Base-by-base conservation (phyloP, 2,888 invertebrate genomes). In the Agrotis segetum region DNA sequence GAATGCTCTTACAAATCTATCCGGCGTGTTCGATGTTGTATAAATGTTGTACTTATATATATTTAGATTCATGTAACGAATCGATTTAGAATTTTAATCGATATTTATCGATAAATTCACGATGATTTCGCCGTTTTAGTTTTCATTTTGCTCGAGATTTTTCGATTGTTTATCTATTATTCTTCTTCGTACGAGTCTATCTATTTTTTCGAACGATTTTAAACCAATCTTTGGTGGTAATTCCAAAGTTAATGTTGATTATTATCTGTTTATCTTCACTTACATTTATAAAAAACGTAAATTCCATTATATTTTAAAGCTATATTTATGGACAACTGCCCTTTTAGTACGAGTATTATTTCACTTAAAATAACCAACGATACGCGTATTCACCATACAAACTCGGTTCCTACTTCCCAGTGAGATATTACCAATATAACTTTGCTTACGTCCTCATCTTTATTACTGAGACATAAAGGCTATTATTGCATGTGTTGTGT, bases 1-100 rank as follows among this genome's bases (percentile, higher is more conserved):
- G 85, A 84, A 82, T 79, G 81, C 82, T 82, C 77, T 85, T 75
- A 84, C 82, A 77, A 84, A 85, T 87, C 78, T 85, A 67, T 74
- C 62, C 68, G 60, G 65, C 65, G 56, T 71, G 50, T 67, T 68
- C 16, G 14, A 34, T 44, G 40, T 34, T 6, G 47, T 56, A 11
- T 47, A 34, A 29, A 58, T 65, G 46, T 58, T 21, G 53, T 73
- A 46, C 21, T 53, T 40, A 14, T 29, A n/a, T n/a, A 58, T 53
- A 56, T 65, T 13, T 34, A 34, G 34, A 7, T 34, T 34, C 34
- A 7, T 53, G 21, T 14, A 29, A 56, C 17, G 16, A 46, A 60
- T 60, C 17, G 34, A 47, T 61, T 55, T n/a, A n/a, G n/a, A 55
- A 21, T 69, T 58, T 65, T 49, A 47, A 74, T 52, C 14, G 34